Base-by-base conservation (phyloP, 2,888 invertebrate genomes). In the Leucania comma region DNA sequence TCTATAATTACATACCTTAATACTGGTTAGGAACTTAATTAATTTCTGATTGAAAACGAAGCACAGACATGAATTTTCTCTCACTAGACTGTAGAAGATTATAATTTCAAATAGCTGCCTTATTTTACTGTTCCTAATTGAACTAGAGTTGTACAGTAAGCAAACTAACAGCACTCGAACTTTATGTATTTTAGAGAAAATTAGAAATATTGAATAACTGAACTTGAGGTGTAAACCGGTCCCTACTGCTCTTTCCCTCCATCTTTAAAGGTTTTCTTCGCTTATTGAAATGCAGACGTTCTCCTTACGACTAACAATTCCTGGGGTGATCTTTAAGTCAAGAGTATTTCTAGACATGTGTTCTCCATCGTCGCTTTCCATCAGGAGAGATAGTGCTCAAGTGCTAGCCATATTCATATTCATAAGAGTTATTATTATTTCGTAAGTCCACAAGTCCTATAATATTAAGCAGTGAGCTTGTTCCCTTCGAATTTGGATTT, bases 1-100 rank as follows among this genome's bases (percentile, higher is more conserved):
- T 81, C 78, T 72, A 73, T 77, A 77, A 77, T 72, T 70, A 59
- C 54, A 35, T 75, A 61, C 48, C 50, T 61, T 70, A 68, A 53
- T 58, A 57, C 50, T 59, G 50, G 77, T 65, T 62, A 50, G 22
- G 54, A 29, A 63, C 53, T 63, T 65, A 70, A 73, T 80, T 75
- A 72, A 50, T 48, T 67, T 67, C 59, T 57, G 63, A 60, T 77
- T 54, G 46, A 68, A 59, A 65, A 65, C 8, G 32, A 54, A 17
- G 42, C 29, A 42, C 20, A 42, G 42, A 22, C 6, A 35, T n/a
- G 17, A 12, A 63, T 68, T 58, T 57, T 53, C 56, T 76, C n/a
- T 59, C 17, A 0, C 24, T 38, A 48, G 17, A n/a, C 14, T 12
- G 14, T 17, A 53, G 29, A 70, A 32, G 17, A 42, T 35, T 48